Percentiles rank a stretch among this genome's conserved stretches.
phyloP scores from a whole-genome alignment of 2,888 invertebrate genomes.

The Hecatera dysodea region DNA sequence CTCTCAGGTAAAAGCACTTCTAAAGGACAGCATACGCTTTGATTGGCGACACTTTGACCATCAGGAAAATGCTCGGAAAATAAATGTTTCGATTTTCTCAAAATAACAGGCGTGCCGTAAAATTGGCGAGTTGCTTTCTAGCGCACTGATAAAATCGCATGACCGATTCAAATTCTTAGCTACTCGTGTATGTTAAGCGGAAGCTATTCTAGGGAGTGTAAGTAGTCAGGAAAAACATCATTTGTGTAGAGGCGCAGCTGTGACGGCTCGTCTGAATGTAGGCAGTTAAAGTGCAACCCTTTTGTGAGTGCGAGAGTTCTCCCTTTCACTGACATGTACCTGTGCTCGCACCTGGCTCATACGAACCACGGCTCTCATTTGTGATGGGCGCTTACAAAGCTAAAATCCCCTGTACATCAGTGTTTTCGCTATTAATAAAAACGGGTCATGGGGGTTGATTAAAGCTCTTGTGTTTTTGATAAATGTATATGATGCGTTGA shows the following conservation, averaged over 20 bases:
- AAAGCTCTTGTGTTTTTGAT: constrained; percentile 52
- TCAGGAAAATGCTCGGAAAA: constrained; percentile 27
- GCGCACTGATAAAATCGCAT: constrained; percentile 3
- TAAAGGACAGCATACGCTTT: constrained; percentile 40
- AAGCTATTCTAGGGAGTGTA: constrained; percentile 53
- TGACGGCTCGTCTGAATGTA: constrained; percentile 67
- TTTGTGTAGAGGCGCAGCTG: constrained; percentile 67
- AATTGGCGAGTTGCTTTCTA: not conserved
- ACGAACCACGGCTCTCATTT: constrained; percentile 27
- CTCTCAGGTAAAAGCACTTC: constrained; percentile 49
- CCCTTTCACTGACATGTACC: constrained; percentile 59
- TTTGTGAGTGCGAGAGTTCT: constrained; percentile 68
- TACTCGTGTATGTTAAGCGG: constrained; percentile 59
- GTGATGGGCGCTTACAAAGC: constrained; percentile 42
- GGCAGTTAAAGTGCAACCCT: constrained; percentile 76
- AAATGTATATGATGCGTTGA: constrained; percentile 30
- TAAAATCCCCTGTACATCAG: constrained; percentile 44
- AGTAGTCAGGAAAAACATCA: constrained; percentile 61
- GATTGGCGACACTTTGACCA: constrained; percentile 49
- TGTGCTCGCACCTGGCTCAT: constrained; percentile 55
- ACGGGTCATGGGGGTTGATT: constrained; percentile 63
- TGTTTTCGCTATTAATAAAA: constrained; percentile 61
- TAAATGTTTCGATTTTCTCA: constrained; percentile 15
- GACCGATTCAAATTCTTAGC: constrained; percentile 13
- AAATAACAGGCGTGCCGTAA: not conserved